A percentile compares a stretch with the other conserved stretches of the same genome.
phyloP scores from a whole-genome alignment of 2,888 invertebrate species.

The Panorpa germanica region DNA sequence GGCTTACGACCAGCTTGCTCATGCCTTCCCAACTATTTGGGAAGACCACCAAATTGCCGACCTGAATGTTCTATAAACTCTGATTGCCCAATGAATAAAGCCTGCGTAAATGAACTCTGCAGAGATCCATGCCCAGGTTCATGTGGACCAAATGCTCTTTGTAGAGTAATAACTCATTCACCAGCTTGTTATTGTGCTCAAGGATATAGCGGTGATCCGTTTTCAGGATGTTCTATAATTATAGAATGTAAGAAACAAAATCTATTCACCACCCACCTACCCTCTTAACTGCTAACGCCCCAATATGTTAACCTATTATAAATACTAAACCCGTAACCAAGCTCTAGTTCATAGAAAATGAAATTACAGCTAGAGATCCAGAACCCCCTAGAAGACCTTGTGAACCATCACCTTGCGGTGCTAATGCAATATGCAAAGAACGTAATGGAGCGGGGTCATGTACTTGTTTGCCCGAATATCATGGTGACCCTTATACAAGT shows the following conservation, averaged over 20 bases:
- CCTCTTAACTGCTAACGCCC: neutral
- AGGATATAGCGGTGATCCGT: conserved; percentile 42
- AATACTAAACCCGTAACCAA: neutral
- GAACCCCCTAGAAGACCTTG: conserved; percentile 32
- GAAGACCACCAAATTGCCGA: conserved; percentile 39
- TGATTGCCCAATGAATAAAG: conserved; percentile 28
- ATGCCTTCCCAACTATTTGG: conserved; percentile 36
- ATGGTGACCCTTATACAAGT: conserved; percentile 42
- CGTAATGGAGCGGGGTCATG: conserved; percentile 43
- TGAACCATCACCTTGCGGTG: conserved; percentile 45
- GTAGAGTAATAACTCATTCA: conserved; percentile 33
- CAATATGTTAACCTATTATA: neutral
- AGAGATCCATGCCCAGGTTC: conserved; percentile 43
- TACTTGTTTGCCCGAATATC: conserved; percentile 39
- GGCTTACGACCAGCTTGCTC: conserved; percentile 36
- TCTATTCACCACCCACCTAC: neutral
- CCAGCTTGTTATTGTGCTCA: conserved; percentile 30
- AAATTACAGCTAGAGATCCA: conserved; percentile 24
- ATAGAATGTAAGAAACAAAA: conserved; percentile 25
- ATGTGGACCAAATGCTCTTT: conserved; percentile 45
- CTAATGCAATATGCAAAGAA: conserved; percentile 43
- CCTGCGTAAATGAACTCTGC: conserved; percentile 31
- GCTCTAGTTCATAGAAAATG: neutral
- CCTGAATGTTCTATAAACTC: conserved; percentile 41
- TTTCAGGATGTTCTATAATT: conserved; percentile 29